Evolutionary conservation across 1,140 invertebrate genomes (phyloP), one percentile per base, ranked within the genome.

Genomic region (Rhagoletis pomonella): DNA sequence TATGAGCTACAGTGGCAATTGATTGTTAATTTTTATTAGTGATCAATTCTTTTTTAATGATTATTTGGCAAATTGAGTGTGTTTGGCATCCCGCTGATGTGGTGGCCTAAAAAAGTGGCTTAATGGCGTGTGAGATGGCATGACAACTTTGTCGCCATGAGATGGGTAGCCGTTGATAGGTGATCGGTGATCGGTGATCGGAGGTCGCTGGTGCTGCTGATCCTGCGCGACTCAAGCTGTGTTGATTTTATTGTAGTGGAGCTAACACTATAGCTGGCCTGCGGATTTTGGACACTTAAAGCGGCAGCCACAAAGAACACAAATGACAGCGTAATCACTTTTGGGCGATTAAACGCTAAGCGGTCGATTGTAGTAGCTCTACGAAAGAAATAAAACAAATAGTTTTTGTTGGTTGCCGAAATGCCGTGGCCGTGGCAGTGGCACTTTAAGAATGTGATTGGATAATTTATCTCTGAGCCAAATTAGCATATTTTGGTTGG

Each of bases 401-500:
- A 5, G 17, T 14, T 4, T 4, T 62, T 62, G 60, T 62, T 62
- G 12, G 60, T 14, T 62, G 60, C 60, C 60, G 17, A 62, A 62
- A 4, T 1, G 29, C 47, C 44, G 73, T 47, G 47, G n/a, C n/a
- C 50, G 19, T 19, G 1, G 29, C 47, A 14, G 73, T 47, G 47
- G n/a, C n/a, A 81, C 9, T 19, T 81, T 81, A 9, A 81, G n/a
- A 81, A 81, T 81, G 73, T 81, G 50, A 55, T 10, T 55, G 73
- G 44, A 81, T 81, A 81, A 81, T 60, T 86, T 86, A 86, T 86
- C 55, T 62, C 39, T 3, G 29, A 29, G 29, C 29, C 39, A 65
- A 55, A 86, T 86, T 86, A 86, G 85, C 59, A 86, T 86, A 44
- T 86, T 86, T 86, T 86, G 58, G 85, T 69, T 29, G n/a, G 58